A percentile compares a stretch with the other conserved stretches of the same genome.
Conservation (phyloP, 2,113 vertebrate species). For the Entosphenus tridentatus region DNA sequence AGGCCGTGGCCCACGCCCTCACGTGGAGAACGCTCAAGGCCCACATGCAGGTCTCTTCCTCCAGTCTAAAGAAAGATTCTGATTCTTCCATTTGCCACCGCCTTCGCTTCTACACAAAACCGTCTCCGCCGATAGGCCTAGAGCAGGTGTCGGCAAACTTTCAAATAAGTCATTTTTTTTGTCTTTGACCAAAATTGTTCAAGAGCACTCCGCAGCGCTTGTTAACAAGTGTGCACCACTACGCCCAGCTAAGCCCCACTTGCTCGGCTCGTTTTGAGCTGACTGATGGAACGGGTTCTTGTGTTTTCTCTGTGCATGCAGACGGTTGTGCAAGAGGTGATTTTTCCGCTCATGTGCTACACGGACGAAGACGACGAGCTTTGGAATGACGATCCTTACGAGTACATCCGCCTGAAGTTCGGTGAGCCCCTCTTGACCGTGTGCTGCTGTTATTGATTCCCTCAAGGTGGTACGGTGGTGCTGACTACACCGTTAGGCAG, state of each 20-base stretch:
- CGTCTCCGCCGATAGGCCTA: too few relatives aligned
- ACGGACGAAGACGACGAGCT: slow-evolving; percentile 91
- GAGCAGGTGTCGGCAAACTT: too few relatives aligned
- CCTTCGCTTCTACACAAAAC: neutral
- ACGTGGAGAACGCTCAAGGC: slow-evolving; percentile 94
- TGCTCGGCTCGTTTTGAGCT: too few relatives aligned
- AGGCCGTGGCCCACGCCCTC: slow-evolving; percentile 53
- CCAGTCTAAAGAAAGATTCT: neutral
- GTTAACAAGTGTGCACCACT: too few relatives aligned
- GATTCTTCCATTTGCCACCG: too few relatives aligned
- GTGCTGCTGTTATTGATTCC: neutral
- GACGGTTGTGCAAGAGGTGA: slow-evolving; percentile 66
- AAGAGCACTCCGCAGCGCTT: too few relatives aligned
- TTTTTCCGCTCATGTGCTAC: slow-evolving; percentile 94
- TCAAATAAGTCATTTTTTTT: too few relatives aligned
- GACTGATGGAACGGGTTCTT: too few relatives aligned
- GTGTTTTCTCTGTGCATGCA: slow-evolving; percentile 14
- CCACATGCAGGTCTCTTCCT: slow-evolving; percentile 53
- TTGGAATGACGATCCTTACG: slow-evolving; percentile 84
- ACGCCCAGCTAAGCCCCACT: too few relatives aligned
- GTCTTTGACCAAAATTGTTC: too few relatives aligned
- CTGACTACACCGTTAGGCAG: too few relatives aligned
- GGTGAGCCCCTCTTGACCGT: slow-evolving; percentile 27
- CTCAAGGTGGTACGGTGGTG: too few relatives aligned
- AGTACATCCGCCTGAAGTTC: slow-evolving; percentile 93